Evolutionary conservation across 2,888 invertebrate species (phyloP), one percentile per base, ranked within the genome.

Genomic region (Resseliella maxima): DNA sequence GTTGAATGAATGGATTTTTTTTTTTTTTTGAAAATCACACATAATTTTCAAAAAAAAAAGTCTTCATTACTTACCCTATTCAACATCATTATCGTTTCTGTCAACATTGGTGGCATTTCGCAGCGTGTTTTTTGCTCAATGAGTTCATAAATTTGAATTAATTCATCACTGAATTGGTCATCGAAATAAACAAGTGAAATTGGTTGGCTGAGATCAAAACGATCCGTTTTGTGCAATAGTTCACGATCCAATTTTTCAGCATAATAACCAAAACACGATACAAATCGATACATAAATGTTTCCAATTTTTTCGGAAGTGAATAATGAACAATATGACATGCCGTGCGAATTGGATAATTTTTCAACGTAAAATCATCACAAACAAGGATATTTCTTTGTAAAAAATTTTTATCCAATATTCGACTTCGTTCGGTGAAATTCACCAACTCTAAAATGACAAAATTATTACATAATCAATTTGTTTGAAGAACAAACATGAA

Each of bases 251-350:
- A n/a, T 38, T 38, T 36, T n/a, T 83, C 38, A 1, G 18, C n/a
- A 38, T 83, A 83, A 3, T 8, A 38, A 10, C n/a, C n/a, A 38
- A 83, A 83, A 12, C 83, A 83, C 0, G 38, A 10, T 21, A 38
- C n/a, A 24, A n/a, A 38, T 38, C 83, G 83, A 27, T 83, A n/a
- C 83, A 83, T 8, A n/a, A 83, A 83, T 38, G 38, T 83, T 38
- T 83, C n/a, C 21, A 36, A 8, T 38, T 38, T 38, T 0, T 36
- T 38, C 12, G 83, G 83, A 21, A 83, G 6, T 24, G 38, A 38
- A 38, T 38, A 83, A 12, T 83, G 83, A 18, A 83, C 38, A 24
- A 83, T 83, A 24, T 83, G 83, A 38, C 38, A 2, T 8, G 83
- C 83, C 5, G 36, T 38, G 2, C 38, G 36, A 38, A 38, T 38